Conservation (phyloP, 2,888 invertebrate species). For the Xestia xanthographa region DNA sequence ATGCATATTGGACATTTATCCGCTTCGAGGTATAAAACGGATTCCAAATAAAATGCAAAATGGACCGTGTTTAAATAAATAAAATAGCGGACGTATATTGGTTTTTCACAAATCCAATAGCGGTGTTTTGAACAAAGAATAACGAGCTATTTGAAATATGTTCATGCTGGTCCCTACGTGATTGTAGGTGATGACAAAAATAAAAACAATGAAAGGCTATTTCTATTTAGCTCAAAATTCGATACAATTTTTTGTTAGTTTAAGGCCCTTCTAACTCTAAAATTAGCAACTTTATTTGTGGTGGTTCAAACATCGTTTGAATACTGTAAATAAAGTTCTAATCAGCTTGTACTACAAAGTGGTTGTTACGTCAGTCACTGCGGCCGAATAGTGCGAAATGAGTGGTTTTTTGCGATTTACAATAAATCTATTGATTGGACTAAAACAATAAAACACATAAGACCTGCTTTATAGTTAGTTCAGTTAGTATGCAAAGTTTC, state of each 20-base stretch:
- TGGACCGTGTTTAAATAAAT: constrained; percentile 43
- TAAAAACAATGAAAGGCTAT: neutral
- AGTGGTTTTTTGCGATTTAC: no score
- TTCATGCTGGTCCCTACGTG: neutral
- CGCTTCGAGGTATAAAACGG: constrained; percentile 23
- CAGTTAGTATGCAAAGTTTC: no score
- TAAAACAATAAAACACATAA: no score
- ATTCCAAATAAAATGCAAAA: constrained; percentile 50
- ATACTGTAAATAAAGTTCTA: no score
- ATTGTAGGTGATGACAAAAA: constrained; percentile 1
- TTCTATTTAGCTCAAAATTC: neutral
- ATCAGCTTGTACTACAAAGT: no score
- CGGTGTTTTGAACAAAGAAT: constrained; percentile 27
- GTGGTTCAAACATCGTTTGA: no score
- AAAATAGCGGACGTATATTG: constrained; percentile 36
- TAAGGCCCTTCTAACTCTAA: no score
- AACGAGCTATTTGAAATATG: constrained; percentile 38
- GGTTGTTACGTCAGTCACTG: no score
- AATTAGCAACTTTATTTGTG: no score
- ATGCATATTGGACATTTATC: constrained; percentile 34
- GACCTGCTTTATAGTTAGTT: no score
- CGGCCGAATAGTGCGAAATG: no score
- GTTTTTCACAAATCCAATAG: constrained; percentile 38
- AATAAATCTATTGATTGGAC: no score
- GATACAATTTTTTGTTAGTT: neutral